phyloP scores from a whole-genome alignment of 2,113 vertebrate species.

The Microtus montanus region DNA sequence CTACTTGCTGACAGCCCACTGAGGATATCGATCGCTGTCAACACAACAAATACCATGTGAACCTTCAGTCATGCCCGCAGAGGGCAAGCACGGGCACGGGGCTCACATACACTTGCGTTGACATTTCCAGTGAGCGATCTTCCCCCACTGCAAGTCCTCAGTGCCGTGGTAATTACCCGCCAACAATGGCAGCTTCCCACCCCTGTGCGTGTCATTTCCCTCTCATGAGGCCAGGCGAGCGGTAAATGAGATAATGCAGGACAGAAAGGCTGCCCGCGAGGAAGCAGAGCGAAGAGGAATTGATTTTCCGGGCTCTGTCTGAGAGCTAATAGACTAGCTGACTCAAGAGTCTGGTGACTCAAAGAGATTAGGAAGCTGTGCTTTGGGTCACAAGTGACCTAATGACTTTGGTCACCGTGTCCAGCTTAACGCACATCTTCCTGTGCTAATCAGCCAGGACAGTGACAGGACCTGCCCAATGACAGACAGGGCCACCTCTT shows the following conservation, averaged over 20 bases:
- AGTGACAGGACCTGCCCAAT: accelerated
- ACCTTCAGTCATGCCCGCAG: neutral
- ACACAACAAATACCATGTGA: neutral
- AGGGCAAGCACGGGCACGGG: neutral
- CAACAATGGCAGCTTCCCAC: neutral
- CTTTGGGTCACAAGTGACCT: neutral
- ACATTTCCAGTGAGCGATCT: neutral
- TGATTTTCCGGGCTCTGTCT: slow-evolving; percentile 22
- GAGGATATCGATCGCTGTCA: neutral
- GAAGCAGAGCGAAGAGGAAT: neutral
- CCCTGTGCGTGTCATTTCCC: neutral
- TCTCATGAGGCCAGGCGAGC: neutral
- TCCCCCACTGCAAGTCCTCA: neutral
- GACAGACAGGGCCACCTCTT: accelerated
- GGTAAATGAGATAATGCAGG: accelerated
- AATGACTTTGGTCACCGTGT: neutral
- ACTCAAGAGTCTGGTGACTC: slow-evolving; percentile 52
- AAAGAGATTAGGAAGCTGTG: neutral
- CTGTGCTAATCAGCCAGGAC: accelerated
- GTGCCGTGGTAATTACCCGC: neutral
- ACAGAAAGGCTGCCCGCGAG: neutral
- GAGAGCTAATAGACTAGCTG: slow-evolving; percentile 34
- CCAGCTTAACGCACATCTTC: accelerated
- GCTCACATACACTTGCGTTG: accelerated
- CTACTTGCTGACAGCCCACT: neutral